Conservation (phyloP, 2,113 vertebrate genomes). For the Benitochromis conjunctus region DNA sequence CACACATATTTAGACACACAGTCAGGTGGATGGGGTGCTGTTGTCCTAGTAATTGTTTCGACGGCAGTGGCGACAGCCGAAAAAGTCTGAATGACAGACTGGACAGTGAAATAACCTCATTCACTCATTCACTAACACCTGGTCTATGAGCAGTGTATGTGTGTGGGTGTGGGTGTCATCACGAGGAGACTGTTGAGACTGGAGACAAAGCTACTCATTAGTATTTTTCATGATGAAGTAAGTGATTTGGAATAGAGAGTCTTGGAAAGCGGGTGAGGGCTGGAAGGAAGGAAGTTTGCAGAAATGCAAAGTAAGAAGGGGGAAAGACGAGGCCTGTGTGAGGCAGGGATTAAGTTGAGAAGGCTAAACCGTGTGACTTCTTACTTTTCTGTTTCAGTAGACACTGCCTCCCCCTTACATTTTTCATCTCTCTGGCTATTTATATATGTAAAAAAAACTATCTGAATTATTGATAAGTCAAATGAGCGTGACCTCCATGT, state of each 20-base stretch:
- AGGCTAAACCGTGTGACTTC: not conserved
- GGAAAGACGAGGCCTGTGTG: not conserved
- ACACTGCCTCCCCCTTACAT: slow-evolving; percentile 11
- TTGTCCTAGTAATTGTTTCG: slow-evolving; percentile 33
- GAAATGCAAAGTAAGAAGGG: not conserved
- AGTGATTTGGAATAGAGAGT: not conserved
- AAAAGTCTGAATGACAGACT: slow-evolving; percentile 18
- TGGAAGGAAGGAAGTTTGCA: not conserved
- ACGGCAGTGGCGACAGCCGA: slow-evolving; percentile 22
- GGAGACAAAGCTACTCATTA: not conserved
- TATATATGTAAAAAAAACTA: not conserved
- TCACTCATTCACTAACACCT: slow-evolving; percentile 40
- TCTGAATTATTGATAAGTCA: slow-evolving; percentile 41
- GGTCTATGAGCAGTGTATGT: not conserved
- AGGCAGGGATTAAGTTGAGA: not conserved
- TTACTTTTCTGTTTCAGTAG: slow-evolving; percentile 4
- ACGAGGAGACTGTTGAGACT: not conserved
- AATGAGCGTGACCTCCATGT: not conserved
- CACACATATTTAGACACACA: not conserved
- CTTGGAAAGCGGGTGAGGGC: not conserved
- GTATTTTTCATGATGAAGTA: not conserved
- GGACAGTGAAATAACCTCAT: slow-evolving; percentile 40
- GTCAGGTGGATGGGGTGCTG: slow-evolving; percentile 8
- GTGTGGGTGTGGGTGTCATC: not conserved
- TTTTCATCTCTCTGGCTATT: slow-evolving; percentile 36